Evolutionary conservation across 1,140 invertebrate genomes (phyloP), one percentile per base, ranked within the genome.

Genomic region (Coptotermes formosanus): DNA sequence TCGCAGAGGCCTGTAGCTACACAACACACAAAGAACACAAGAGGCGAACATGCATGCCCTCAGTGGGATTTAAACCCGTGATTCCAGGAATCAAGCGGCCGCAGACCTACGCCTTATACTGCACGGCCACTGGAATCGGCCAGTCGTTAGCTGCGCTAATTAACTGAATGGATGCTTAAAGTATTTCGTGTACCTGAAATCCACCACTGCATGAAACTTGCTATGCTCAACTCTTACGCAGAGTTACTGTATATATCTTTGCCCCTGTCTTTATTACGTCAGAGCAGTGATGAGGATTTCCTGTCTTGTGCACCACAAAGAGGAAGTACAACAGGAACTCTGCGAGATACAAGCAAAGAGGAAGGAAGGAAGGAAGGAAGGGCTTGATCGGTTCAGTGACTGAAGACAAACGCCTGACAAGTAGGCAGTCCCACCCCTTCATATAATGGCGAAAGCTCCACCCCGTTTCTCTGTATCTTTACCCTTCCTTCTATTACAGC

Each of bases 351-450:
- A 16, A 75, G n/a, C 64, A 75, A 75, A 25, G 25, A 64, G 64
- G 52, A 55, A 55, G 64, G 64, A 75, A 75, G n/a, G 64, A 2
- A 64, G 64, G 52, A 55, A 55, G 64, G 64, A 75, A 75, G n/a
- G 64, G 25, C 64, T 30, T 30, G 25, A 75, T 75, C 64, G 64
- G 64, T 75, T 75, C 64, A 30, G 25, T 30, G 64, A 75, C 64
- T 75, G 64, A 75, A 75, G 64, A 75, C 64, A 75, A 75, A 75
- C 64, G 64, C 64, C 64, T 75, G 64, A 75, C 64, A 75, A 75
- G 64, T 30, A 75, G 64, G 64, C 64, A 75, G 14, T 30, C 64
- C 64, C 64, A 3, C 25, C 64, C 64, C 64, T 75, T n/a, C 64
- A n/a, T 30, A 25, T 75, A 75, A 75, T 75, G n/a, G 64, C 64